Conservation (phyloP, 2,888 invertebrate genomes). For the Tenthredo scrophulariae region DNA sequence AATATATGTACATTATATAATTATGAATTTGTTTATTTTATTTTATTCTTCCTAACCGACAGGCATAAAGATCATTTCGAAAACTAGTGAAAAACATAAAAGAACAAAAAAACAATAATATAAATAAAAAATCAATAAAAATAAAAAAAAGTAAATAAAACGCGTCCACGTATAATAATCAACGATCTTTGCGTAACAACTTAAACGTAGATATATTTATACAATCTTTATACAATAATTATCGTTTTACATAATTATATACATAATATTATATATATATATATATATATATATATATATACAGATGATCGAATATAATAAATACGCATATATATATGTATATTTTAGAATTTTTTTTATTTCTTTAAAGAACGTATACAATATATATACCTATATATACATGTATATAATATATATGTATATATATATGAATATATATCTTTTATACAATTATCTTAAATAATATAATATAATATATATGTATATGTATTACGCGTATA, state of each 20-base stretch:
- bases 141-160: neutral
- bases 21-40: too few relatives aligned
- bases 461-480: conserved; percentile 29
- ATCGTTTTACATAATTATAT: conserved; percentile 5
- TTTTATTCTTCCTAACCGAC: neutral
- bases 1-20: neutral
- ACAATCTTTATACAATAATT: conserved; percentile 1
- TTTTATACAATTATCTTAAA: conserved; percentile 41
- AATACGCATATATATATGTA: conserved; percentile 49
- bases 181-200: neutral
- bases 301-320: conserved; percentile 45
- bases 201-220: neutral
- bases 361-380: conserved; percentile 28
- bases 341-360: conserved; percentile 29
- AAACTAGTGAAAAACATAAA: neutral
- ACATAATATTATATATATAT: neutral
- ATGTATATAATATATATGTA: conserved; percentile 19
- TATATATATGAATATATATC: conserved; percentile 42
- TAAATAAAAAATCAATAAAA: too few relatives aligned
- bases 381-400: conserved; percentile 32
- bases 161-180: neutral
- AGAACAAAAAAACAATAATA: neutral
- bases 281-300: neutral
- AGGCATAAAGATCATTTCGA: neutral
- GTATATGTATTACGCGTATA: conserved; percentile 20